Evolutionary conservation across 2,888 invertebrate species (phyloP).

Genomic region (Bombyx huttoni): DNA sequence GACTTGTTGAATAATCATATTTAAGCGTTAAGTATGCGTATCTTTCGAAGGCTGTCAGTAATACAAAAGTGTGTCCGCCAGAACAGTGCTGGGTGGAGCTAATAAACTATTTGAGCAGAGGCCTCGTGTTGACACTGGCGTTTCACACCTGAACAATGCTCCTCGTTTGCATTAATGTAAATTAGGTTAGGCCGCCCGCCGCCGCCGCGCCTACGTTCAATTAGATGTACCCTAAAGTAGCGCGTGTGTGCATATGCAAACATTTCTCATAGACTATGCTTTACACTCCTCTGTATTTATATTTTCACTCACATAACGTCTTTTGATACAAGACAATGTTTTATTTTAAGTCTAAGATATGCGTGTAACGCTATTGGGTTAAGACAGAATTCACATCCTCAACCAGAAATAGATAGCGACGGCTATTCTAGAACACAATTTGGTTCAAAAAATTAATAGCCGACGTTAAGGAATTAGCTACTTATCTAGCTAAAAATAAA

Average conservation of each 20-base stretch:
- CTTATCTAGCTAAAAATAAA: constrained; percentile 38
- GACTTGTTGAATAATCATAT: constrained; percentile 50
- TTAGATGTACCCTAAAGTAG: constrained; percentile 65
- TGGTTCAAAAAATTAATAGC: constrained; percentile 1
- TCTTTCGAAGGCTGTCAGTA: constrained; percentile 58
- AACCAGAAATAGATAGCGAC: not conserved
- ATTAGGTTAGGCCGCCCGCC: constrained; percentile 62
- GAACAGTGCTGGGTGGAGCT: constrained; percentile 67
- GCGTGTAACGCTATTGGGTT: not conserved
- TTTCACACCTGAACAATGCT: constrained; percentile 73
- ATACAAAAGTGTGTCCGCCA: constrained; percentile 61
- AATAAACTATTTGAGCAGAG: constrained; percentile 70
- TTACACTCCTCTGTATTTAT: not conserved
- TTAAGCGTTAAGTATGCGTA: constrained; percentile 59
- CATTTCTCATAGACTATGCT: constrained; percentile 28
- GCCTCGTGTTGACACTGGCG: constrained; percentile 69
- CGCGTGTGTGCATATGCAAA: constrained; percentile 55
- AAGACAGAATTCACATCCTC: not conserved
- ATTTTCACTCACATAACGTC: not conserved
- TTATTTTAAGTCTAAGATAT: not conserved
- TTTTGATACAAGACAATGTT: not conserved
- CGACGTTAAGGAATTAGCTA: constrained; percentile 12
- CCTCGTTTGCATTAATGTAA: constrained; percentile 73
- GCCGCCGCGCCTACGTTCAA: constrained; percentile 63
- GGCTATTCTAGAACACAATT: not conserved